A percentile compares a stretch with the other conserved stretches of the same genome.
Evolutionary conservation across 1,140 invertebrate species (phyloP).

Genomic region (Spodoptera litura): DNA sequence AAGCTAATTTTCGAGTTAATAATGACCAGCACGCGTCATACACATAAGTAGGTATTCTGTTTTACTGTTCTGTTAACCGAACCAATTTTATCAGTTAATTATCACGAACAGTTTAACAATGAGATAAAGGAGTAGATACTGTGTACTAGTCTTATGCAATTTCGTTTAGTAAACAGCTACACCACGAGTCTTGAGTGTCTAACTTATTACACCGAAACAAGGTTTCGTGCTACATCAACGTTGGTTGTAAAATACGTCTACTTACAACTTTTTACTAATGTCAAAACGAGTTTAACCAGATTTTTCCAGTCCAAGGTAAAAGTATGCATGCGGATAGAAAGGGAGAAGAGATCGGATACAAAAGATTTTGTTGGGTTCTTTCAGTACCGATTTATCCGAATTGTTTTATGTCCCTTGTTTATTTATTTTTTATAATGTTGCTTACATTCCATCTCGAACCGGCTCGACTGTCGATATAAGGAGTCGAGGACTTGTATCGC

Average conservation of each 20-base stretch:
- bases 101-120: not conserved
- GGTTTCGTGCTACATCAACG: constrained; percentile 37
- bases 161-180: not conserved
- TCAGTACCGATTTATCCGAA: not conserved
- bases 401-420: not conserved
- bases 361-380: not conserved
- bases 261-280: constrained; percentile 43
- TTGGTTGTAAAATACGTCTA: constrained; percentile 15
- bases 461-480: constrained; percentile 36
- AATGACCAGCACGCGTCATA: not conserved
- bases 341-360: not conserved
- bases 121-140: constrained; percentile 7
- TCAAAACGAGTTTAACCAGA: constrained; percentile 36
- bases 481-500: constrained; percentile 49
- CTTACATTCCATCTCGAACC: constrained; percentile 6
- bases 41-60: not conserved
- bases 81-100: not conserved
- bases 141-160: not conserved
- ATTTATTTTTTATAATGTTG: not conserved
- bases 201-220: constrained; percentile 29
- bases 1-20: not conserved
- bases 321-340: constrained; percentile 9
- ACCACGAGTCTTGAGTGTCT: not conserved
- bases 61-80: constrained; percentile 1
- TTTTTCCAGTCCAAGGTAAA: constrained; percentile 31